Conservation (phyloP, 1,140 invertebrate genomes). For the Plodia interpunctella region DNA sequence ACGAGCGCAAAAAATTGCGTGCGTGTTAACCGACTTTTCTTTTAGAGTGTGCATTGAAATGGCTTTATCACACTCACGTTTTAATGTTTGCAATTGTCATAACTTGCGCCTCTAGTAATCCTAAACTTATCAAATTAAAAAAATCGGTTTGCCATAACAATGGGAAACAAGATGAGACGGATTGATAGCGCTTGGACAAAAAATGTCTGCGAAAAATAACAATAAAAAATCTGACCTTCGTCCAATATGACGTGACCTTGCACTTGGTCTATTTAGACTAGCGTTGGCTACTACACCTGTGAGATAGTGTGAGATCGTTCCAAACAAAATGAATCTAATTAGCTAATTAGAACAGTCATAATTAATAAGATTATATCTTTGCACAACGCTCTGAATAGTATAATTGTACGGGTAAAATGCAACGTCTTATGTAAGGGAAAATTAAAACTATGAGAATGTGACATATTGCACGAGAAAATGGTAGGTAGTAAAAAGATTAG, state of each 20-base stretch:
- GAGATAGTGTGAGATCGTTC: neutral
- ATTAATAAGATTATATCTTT: neutral
- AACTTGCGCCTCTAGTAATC: no score
- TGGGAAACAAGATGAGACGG: neutral
- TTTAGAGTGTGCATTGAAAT: no score
- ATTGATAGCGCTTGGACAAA: neutral
- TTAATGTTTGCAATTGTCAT: no score
- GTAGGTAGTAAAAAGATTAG: neutral
- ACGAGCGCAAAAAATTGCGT: neutral
- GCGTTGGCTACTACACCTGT: no score
- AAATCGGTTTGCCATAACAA: neutral
- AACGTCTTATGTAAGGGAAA: neutral
- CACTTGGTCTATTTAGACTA: neutral
- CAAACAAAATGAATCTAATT: neutral
- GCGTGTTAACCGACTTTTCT: neutral
- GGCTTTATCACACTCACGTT: no score
- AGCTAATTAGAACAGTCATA: neutral
- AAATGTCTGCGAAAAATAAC: neutral
- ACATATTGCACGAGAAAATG: neutral
- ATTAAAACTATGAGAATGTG: neutral
- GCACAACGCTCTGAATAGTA: neutral
- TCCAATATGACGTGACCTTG: neutral
- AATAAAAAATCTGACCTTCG: neutral
- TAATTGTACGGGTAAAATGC: neutral
- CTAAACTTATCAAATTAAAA: no score